These are phyloP conservation scores for Myiotriccus ornatus DNA, from an alignment of 2,797 vertebrate genomes.

Conservation along the genomic window DNA sequence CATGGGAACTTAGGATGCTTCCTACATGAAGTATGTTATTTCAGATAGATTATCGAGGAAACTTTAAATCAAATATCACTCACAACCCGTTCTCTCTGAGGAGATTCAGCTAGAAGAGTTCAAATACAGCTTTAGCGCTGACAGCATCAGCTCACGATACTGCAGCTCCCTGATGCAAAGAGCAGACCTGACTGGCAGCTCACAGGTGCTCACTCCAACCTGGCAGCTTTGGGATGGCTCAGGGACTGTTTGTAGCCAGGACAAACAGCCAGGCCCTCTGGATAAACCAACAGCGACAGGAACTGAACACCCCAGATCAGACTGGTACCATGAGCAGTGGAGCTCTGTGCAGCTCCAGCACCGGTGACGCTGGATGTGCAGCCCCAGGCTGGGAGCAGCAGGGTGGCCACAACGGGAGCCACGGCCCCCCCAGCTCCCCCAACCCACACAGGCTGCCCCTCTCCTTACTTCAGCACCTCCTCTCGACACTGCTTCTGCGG, in stretches of 20 bases:
- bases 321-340: not conserved
- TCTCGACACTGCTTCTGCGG: constrained; percentile 99
- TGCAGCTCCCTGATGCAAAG: not conserved
- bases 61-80: not conserved
- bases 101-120: not conserved
- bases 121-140: not conserved
- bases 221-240: not conserved
- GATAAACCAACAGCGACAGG: not conserved
- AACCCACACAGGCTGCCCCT: not conserved
- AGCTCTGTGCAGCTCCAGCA: not conserved
- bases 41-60: not conserved
- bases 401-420: not conserved
- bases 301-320: not conserved
- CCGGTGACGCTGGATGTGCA: fast-evolving
- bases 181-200: not conserved
- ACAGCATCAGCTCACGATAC: fast-evolving
- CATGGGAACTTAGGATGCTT: not conserved
- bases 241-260: not conserved
- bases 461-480: constrained; percentile 97
- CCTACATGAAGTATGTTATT: not conserved
- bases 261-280: not conserved
- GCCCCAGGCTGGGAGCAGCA: not conserved
- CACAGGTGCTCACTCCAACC: not conserved
- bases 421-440: not conserved
- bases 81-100: not conserved